Percentiles rank a stretch among this genome's conserved stretches.
These are phyloP conservation scores for Aurelia aurita DNA, from an alignment of 30 jellyfish, hydroid and myxozoan species.

Conservation along the genomic window DNA sequence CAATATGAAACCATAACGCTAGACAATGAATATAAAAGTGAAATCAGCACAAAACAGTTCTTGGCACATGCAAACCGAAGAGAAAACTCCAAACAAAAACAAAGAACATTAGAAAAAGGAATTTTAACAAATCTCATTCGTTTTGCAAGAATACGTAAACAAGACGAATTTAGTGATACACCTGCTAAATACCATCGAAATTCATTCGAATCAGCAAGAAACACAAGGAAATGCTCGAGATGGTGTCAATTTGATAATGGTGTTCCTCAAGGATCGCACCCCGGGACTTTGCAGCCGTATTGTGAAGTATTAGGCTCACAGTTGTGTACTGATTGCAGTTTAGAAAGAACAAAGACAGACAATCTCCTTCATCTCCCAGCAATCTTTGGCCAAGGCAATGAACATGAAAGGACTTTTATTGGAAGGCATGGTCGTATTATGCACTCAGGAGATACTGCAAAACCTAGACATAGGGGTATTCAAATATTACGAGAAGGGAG, in stretches of 20 bases:
- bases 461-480: neutral
- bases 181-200: slow-evolving; percentile 35
- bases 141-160: slow-evolving; percentile 54
- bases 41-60: neutral
- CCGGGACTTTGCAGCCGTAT: slow-evolving; percentile 35
- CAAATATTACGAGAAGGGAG: slow-evolving; percentile 12
- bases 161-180: slow-evolving; percentile 14
- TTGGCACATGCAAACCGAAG: slow-evolving; percentile 8
- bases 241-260: slow-evolving; percentile 13
- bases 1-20: slow-evolving; percentile 10
- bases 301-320: slow-evolving; percentile 60
- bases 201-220: slow-evolving; percentile 15
- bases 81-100: neutral
- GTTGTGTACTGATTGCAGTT: slow-evolving; percentile 53
- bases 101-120: slow-evolving; percentile 20
- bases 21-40: slow-evolving; percentile 6
- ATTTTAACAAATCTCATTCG: slow-evolving; percentile 41
- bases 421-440: neutral
- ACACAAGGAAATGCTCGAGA: slow-evolving; percentile 33
- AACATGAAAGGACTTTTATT: neutral
- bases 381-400: neutral
- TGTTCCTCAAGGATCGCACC: slow-evolving; percentile 9
- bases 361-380: slow-evolving; percentile 49
- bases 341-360: slow-evolving; percentile 29
- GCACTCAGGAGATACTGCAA: neutral